phyloP scores from a whole-genome alignment of 2,888 invertebrate species.

The Epinotia bilunana region DNA sequence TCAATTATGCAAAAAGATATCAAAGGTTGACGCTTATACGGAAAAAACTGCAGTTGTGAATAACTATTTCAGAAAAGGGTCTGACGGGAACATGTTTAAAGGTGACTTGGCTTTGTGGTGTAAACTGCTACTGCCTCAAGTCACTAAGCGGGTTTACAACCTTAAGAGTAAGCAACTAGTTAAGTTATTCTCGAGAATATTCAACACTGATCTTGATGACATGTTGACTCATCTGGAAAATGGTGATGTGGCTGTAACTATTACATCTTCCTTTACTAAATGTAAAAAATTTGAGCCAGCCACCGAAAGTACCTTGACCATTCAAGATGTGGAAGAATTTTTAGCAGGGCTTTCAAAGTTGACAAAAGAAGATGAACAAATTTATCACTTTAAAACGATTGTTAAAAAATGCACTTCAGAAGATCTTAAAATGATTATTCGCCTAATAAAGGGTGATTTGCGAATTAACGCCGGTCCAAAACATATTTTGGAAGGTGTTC shows the following conservation, averaged over 20 bases:
- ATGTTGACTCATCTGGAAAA: slow-evolving; percentile 95
- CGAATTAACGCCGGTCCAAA: slow-evolving; percentile 97
- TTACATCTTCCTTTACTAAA: slow-evolving; percentile 89
- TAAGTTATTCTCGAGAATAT: slow-evolving; percentile 93
- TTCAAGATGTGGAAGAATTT: slow-evolving; percentile 91
- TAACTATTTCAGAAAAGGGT: slow-evolving; percentile 86
- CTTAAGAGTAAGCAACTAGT: slow-evolving; percentile 95
- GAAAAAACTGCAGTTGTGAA: slow-evolving; percentile 91
- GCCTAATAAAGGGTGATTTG: slow-evolving; percentile 95
- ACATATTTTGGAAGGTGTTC: slow-evolving; percentile 95
- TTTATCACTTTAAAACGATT: slow-evolving; percentile 89
- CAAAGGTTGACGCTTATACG: slow-evolving; percentile 90
- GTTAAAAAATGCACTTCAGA: slow-evolving; percentile 90
- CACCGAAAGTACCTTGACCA: slow-evolving; percentile 87
- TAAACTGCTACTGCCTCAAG: slow-evolving; percentile 92
- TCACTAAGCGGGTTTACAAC: slow-evolving; percentile 94
- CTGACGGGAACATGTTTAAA: slow-evolving; percentile 86
- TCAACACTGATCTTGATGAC: slow-evolving; percentile 88
- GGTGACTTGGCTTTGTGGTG: slow-evolving; percentile 93
- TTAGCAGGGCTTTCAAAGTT: slow-evolving; percentile 89
- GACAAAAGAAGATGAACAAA: slow-evolving; percentile 95
- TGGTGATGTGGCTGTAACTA: slow-evolving; percentile 95
- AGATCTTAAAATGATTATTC: slow-evolving; percentile 93
- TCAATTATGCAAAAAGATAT: slow-evolving; percentile 90
- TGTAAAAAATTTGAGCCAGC: slow-evolving; percentile 85